A percentile compares a stretch with the other conserved stretches of the same genome.
These are phyloP conservation scores for Oasisia sp. DNA, from an alignment of 2,888 invertebrate genomes.

Conservation along the genomic window DNA sequence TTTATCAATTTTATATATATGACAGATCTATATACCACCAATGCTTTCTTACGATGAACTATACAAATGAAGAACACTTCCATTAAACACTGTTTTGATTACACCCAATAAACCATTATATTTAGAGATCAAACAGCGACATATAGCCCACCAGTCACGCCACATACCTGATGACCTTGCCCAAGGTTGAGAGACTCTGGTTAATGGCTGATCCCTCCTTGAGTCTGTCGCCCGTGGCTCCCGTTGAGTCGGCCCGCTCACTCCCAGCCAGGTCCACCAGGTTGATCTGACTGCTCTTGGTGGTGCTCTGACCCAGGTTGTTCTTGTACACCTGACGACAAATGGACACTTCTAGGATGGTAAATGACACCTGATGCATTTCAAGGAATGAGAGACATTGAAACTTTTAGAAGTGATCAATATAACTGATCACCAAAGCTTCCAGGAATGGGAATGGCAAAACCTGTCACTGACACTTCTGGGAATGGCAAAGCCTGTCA, in stretches of 20 bases:
- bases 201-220: conserved; percentile 58
- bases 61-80: not conserved
- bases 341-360: not conserved
- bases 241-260: conserved; percentile 54
- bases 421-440: not conserved
- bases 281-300: conserved; percentile 54
- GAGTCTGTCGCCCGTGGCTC: conserved; percentile 55
- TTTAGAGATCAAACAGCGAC: conserved; percentile 23
- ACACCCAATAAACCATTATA: not conserved
- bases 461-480: not conserved
- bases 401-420: not conserved
- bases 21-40: no score
- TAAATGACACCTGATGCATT: not conserved
- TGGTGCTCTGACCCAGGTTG: conserved; percentile 51
- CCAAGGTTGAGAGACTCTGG: conserved; percentile 53
- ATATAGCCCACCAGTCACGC: not conserved
- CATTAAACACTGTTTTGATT: not conserved
- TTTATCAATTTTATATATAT: no score
- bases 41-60: no score
- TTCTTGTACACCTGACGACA: conserved; percentile 46
- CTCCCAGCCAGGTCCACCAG: conserved; percentile 57
- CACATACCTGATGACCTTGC: conserved; percentile 55
- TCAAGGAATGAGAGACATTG: not conserved
- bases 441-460: not conserved
- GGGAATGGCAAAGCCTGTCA: not conserved